phyloP scores from a whole-genome alignment of 53 echinoderm and acorn worm species.

The Patiria pectinifera region DNA sequence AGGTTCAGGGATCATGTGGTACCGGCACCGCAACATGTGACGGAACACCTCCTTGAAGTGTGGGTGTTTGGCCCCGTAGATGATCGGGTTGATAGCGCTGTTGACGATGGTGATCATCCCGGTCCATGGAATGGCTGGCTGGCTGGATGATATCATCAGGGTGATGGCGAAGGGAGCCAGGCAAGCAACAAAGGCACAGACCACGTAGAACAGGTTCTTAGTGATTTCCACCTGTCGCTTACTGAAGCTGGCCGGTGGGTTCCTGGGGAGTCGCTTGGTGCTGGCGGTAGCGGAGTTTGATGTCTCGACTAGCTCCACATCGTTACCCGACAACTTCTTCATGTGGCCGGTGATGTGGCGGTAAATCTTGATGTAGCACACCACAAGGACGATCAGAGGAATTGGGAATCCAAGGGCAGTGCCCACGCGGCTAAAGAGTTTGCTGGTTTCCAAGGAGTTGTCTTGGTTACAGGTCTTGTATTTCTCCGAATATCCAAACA shows the following conservation, averaged over 20 bases:
- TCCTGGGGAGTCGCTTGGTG: constrained; percentile 1
- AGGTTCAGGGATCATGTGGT: constrained; percentile 55
- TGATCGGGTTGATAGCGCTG: constrained; percentile 47
- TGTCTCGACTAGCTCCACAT: not conserved
- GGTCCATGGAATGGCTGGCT: constrained; percentile 69
- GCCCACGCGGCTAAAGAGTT: constrained; percentile 58
- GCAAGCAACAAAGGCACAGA: constrained; percentile 61
- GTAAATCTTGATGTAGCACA: constrained; percentile 71
- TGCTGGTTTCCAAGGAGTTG: constrained; percentile 35
- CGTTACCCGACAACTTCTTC: constrained; percentile 34
- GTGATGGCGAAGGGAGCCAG: constrained; percentile 62
- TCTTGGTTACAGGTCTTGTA: constrained; percentile 78
- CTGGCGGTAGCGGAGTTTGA: not conserved
- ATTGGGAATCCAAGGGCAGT: constrained; percentile 54
- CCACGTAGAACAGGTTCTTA: constrained; percentile 70
- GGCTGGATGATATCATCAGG: constrained; percentile 55
- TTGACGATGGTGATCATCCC: constrained; percentile 47
- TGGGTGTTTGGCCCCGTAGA: constrained; percentile 59
- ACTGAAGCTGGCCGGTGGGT: constrained; percentile 18
- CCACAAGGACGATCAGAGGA: constrained; percentile 41
- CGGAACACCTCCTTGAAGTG: constrained; percentile 62
- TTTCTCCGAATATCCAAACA: constrained; percentile 65
- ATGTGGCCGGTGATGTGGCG: constrained; percentile 66
- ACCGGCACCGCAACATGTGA: constrained; percentile 60
- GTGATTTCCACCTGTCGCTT: constrained; percentile 64